A percentile compares a stretch with the other conserved stretches of the same genome.
Conservation (phyloP, 2,797 vertebrate genomes). For the Galagoides demidoff region DNA sequence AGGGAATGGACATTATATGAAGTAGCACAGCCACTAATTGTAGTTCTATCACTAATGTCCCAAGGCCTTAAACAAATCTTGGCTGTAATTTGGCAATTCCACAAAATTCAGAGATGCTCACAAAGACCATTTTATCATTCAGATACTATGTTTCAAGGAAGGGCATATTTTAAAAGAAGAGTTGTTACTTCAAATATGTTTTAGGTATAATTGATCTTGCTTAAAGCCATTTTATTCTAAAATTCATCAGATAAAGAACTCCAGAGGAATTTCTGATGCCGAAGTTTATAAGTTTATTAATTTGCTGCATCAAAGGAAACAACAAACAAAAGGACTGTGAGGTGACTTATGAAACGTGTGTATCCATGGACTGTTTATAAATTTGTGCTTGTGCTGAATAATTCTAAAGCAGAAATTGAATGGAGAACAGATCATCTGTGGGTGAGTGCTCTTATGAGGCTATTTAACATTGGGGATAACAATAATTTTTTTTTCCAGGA, state of each 20-base stretch:
- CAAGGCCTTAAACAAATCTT: neutral
- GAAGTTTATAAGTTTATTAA: neutral
- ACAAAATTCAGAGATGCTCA: neutral
- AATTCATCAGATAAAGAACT: neutral
- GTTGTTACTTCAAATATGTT: slow-evolving; percentile 7
- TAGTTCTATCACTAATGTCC: neutral
- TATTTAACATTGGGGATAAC: neutral
- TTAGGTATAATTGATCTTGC: neutral
- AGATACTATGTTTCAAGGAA: neutral
- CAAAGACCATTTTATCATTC: neutral
- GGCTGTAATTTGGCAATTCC: neutral
- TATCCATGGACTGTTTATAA: neutral
- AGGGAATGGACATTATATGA: neutral
- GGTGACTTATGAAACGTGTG: rapidly evolving
- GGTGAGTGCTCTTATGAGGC: neutral
- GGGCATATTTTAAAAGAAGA: neutral
- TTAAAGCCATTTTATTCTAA: neutral
- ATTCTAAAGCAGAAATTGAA: neutral
- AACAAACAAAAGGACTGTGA: neutral
- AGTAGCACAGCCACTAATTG: neutral
- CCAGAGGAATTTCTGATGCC: neutral
- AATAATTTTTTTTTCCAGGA: neutral
- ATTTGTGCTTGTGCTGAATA: neutral
- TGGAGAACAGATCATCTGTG: neutral
- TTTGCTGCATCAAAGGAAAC: neutral